Evolutionary conservation across 2,797 vertebrate species (phyloP), one percentile per base, ranked within the genome.

Genomic region (Sarcoramphus papa): DNA sequence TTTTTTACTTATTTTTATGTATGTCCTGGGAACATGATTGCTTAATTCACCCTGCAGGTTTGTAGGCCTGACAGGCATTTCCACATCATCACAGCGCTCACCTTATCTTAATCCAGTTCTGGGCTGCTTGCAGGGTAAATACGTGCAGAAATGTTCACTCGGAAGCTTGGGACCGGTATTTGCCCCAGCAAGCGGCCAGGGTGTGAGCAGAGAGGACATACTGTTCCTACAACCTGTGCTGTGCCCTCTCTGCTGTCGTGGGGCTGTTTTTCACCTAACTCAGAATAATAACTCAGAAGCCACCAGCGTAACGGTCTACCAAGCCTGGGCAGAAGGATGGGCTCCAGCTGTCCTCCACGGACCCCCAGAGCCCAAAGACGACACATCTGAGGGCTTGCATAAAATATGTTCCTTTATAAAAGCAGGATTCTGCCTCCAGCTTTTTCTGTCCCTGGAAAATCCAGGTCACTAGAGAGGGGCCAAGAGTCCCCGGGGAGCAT

Each of bases 1-100:
- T 50, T 92, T 95, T 95, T 92, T 65, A 93, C 96, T 96, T 92
- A 95, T 97, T 96, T 96, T 93, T 97, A 96, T 96, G 93, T 69
- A 95, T 94, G 92, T 95, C 95, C 96, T 92, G 95, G 93, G 96
- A 96, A 96, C 94, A 63, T 0, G 88, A 89, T 97, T 96, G 95
- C 95, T 88, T 95, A 57, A 95, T 96, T 95, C 62, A 72, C 95
- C 95, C 95, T 78, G 92, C 93, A 83, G 95, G 67, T 88, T 82
- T 67, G 85, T 76, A 4, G 88, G 40, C 83, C 88, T 94, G 84
- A 78, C 62, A 91, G 88, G 78, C 92, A 68, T 75, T 94, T 95
- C 95, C 86, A 89, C 85, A 92, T 72, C 12, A 0, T 65, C 92
- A 70, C 78, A 10, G 70, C 3, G 2, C 40, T 73, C 88, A 76